phyloP scores from a whole-genome alignment of 2,113 vertebrate genomes.

The Leucosticte australis region DNA sequence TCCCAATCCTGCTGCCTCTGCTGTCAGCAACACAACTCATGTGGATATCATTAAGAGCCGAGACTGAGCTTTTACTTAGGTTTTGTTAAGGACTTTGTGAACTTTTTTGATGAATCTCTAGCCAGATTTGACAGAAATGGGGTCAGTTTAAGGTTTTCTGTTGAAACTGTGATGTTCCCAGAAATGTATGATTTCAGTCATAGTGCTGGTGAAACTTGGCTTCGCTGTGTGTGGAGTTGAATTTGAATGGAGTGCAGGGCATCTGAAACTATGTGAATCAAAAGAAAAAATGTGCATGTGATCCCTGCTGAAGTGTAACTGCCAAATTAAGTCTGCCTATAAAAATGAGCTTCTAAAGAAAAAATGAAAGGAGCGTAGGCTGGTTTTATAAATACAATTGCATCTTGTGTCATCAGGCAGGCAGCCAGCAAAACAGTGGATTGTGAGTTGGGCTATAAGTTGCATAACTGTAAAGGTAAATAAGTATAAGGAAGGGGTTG shows the following conservation, averaged over 20 bases:
- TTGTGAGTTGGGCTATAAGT: not conserved
- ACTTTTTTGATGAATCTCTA: slow-evolving; percentile 24
- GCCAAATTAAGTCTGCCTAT: slow-evolving; percentile 18
- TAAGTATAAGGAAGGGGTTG: not conserved
- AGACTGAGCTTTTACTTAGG: not conserved
- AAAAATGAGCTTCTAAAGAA: slow-evolving; percentile 19
- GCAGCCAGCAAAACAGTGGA: not conserved
- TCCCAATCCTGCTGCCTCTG: slow-evolving; percentile 25
- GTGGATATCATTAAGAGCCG: not conserved
- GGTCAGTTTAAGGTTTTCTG: slow-evolving; percentile 39
- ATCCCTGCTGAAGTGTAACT: slow-evolving; percentile 24
- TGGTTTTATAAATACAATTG: not conserved
- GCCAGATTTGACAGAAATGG: slow-evolving; percentile 16
- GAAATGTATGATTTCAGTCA: slow-evolving; percentile 20
- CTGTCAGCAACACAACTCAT: not conserved
- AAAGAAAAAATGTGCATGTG: slow-evolving; percentile 32
- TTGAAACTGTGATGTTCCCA: slow-evolving; percentile 27
- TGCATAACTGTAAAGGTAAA: not conserved
- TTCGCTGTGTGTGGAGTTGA: not conserved
- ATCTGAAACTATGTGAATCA: slow-evolving; percentile 29
- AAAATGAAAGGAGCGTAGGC: not conserved
- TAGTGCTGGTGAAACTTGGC: slow-evolving; percentile 34
- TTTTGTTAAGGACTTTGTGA: slow-evolving; percentile 25
- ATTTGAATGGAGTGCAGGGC: slow-evolving; percentile 28
- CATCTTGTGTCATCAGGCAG: not conserved